Conservation (phyloP, 64 coral and sea anemone species). For the Cladopsammia gracilis region DNA sequence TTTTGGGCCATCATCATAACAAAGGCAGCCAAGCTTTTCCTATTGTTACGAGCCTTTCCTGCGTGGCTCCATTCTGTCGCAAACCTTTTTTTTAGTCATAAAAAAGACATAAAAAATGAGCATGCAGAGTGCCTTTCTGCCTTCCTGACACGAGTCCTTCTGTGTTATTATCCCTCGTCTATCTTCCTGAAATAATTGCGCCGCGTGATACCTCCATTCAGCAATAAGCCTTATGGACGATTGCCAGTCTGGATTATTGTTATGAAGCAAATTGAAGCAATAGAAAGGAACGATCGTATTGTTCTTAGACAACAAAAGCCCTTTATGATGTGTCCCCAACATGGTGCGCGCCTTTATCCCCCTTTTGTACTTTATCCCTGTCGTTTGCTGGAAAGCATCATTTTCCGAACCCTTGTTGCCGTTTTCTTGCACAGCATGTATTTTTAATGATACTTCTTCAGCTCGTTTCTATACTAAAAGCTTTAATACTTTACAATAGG, state of each 20-base stretch:
- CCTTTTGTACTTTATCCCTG: neutral
- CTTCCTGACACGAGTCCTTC: neutral
- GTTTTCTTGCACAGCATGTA: neutral
- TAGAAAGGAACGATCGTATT: neutral
- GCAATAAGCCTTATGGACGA: slow-evolving; percentile 6
- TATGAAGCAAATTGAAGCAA: neutral
- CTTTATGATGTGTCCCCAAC: neutral
- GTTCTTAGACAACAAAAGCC: slow-evolving; percentile 25
- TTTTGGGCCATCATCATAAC: neutral
- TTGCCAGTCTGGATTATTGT: slow-evolving; percentile 25
- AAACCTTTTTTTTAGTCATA: neutral
- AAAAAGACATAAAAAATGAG: neutral
- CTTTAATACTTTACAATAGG: neutral
- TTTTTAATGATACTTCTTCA: slow-evolving; percentile 6
- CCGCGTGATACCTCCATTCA: neutral
- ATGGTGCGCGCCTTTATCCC: neutral
- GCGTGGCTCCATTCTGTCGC: slow-evolving; percentile 15
- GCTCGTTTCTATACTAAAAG: neutral
- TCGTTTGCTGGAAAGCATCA: neutral
- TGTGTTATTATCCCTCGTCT: neutral
- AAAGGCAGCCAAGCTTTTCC: neutral
- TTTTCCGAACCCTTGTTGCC: neutral
- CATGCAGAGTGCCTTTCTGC: neutral
- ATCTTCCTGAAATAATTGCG: neutral
- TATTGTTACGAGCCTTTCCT: slow-evolving; percentile 1